A percentile compares a stretch with the other conserved stretches of the same genome.
Evolutionary conservation across 2,888 invertebrate genomes (phyloP).

Genomic region (Conomelus anceps): DNA sequence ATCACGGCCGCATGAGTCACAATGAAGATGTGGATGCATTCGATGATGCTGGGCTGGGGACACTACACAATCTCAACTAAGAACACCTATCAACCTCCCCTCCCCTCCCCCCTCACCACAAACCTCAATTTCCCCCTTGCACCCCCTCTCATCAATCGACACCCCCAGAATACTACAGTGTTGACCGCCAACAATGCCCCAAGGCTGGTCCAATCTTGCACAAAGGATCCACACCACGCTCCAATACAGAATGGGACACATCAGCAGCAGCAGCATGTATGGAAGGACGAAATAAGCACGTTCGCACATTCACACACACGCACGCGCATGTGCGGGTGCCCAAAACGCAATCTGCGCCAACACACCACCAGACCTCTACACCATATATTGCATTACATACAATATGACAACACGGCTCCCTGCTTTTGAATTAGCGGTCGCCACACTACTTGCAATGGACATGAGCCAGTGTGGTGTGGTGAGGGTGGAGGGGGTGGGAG

Average conservation of each 20-base stretch:
- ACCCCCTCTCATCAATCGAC: not conserved
- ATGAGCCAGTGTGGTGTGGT: not conserved
- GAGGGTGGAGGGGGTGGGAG: too few relatives aligned
- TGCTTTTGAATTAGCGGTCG: not conserved
- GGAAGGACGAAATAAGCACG: not conserved
- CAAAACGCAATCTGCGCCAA: slow-evolving; percentile 26
- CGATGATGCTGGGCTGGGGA: not conserved
- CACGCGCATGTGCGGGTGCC: not conserved
- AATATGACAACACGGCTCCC: too few relatives aligned
- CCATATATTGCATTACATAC: not conserved
- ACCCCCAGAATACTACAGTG: not conserved
- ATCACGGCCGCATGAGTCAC: not conserved
- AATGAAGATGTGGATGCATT: not conserved
- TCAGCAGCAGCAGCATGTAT: too few relatives aligned
- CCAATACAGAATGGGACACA: not conserved
- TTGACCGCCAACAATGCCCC: not conserved
- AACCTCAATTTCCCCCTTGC: not conserved
- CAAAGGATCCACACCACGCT: not conserved
- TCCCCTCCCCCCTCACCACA: not conserved
- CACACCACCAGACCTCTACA: not conserved
- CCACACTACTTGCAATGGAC: too few relatives aligned
- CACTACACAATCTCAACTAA: too few relatives aligned
- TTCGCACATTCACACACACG: slow-evolving; percentile 5
- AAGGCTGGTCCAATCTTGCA: not conserved
- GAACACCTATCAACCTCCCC: too few relatives aligned